Percentiles rank a stretch among this genome's conserved stretches.
These are phyloP conservation scores for Brachionus paranguensis DNA, from an alignment of 1,140 invertebrate genomes.

Conservation along the genomic window DNA sequence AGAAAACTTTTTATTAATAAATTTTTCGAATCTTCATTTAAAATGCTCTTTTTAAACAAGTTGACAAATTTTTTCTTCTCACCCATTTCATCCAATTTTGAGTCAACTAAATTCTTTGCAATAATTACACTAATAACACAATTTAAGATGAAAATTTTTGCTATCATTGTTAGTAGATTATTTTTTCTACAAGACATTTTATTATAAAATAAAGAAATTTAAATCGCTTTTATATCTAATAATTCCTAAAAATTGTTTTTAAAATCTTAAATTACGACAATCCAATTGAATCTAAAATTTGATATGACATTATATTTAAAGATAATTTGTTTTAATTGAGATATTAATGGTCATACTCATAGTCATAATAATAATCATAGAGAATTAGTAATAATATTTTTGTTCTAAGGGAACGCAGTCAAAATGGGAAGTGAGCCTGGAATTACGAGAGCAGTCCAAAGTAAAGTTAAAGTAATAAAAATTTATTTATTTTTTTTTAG, in stretches of 20 bases:
- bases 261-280: not conserved
- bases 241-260: not conserved
- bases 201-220: not conserved
- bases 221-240: not conserved
- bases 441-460: slow-evolving; percentile 4
- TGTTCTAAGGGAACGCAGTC: slow-evolving; percentile 11
- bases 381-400: not conserved
- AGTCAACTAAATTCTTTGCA: not conserved
- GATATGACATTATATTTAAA: not conserved
- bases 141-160: not conserved
- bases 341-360: too few species aligned
- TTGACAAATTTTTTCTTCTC: not conserved
- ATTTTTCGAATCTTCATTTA: not conserved
- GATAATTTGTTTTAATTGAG: not conserved
- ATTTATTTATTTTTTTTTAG: not conserved
- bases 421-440: slow-evolving; percentile 29
- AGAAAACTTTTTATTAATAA: not conserved
- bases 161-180: not conserved
- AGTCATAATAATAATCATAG: not conserved
- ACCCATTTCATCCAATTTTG: not conserved
- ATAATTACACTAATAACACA: not conserved
- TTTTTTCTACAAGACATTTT: not conserved
- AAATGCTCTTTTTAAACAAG: not conserved
- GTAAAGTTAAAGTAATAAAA: slow-evolving; percentile 5
- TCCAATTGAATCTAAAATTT: not conserved